These are phyloP conservation scores for Aspidoscelis tigris DNA, from an alignment of 2,113 vertebrate genomes.

Conservation along the genomic window DNA sequence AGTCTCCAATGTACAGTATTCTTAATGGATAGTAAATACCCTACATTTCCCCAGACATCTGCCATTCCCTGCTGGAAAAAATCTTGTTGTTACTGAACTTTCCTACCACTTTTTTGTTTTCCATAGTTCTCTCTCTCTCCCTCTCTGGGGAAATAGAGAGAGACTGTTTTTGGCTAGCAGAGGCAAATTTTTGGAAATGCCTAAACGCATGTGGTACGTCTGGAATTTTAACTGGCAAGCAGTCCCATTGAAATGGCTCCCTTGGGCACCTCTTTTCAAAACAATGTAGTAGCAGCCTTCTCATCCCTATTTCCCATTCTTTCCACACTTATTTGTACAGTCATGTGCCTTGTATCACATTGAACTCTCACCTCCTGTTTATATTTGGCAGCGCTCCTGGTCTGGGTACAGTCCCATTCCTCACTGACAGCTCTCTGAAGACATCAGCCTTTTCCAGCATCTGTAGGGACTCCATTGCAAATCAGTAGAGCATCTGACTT, in stretches of 20 bases:
- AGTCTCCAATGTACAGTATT: no score
- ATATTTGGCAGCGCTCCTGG: background rate
- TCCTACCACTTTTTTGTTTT: background rate
- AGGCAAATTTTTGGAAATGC: background rate
- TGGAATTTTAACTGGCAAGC: conserved; percentile 43
- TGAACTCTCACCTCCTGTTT: conserved; percentile 25
- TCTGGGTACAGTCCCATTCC: background rate
- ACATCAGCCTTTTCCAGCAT: background rate
- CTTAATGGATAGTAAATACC: no score
- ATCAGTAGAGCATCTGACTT: conserved; percentile 11
- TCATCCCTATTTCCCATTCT: conserved; percentile 36
- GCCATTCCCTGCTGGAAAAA: background rate
- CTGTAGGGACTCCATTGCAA: conserved; percentile 34
- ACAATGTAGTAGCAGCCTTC: conserved; percentile 25
- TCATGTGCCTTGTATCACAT: conserved; percentile 31
- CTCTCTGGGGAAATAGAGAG: background rate
- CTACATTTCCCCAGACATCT: no score
- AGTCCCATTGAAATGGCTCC: background rate
- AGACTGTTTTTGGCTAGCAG: background rate
- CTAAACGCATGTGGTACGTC: conserved; percentile 4
- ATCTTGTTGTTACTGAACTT: background rate
- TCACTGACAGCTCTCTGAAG: background rate
- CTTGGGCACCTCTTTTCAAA: background rate
- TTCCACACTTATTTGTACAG: background rate
- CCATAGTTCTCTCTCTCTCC: background rate